phyloP scores from a whole-genome alignment of 2,797 vertebrate species.

The Pachyuromys duprasi region DNA sequence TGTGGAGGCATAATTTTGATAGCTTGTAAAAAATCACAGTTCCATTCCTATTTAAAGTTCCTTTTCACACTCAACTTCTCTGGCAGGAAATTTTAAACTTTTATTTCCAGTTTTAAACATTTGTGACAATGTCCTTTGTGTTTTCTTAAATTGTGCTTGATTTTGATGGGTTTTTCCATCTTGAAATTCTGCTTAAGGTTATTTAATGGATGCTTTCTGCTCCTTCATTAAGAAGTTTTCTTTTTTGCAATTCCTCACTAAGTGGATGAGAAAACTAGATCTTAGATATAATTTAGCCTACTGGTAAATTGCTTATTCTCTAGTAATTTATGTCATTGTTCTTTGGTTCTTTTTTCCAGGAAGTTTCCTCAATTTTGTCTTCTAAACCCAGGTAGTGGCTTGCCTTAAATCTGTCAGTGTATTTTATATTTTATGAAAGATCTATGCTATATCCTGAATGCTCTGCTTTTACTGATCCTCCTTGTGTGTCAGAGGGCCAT shows the following conservation, averaged over 20 bases:
- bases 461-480: background rate
- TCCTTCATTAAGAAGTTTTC: background rate
- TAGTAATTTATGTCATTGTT: background rate
- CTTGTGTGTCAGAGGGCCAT: background rate
- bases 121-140: background rate
- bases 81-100: conserved; percentile 11
- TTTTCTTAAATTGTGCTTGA: background rate
- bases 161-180: background rate
- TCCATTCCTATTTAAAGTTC: conserved; percentile 45
- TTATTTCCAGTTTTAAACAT: conserved; percentile 49
- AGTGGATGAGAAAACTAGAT: background rate
- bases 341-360: conserved; percentile 16
- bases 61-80: conserved; percentile 26
- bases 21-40: conserved; percentile 36
- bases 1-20: conserved; percentile 51
- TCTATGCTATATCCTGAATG: background rate
- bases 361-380: conserved; percentile 17
- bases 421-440: conserved; percentile 25
- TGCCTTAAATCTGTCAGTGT: background rate
- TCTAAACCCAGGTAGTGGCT: background rate
- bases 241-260: background rate
- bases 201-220: conserved; percentile 18
- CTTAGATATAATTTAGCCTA: background rate
- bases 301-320: background rate
- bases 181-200: conserved; percentile 12